Evolutionary conservation across 2,888 invertebrate genomes (phyloP), one percentile per base, ranked within the genome.

Genomic region (Hyles lineata): DNA sequence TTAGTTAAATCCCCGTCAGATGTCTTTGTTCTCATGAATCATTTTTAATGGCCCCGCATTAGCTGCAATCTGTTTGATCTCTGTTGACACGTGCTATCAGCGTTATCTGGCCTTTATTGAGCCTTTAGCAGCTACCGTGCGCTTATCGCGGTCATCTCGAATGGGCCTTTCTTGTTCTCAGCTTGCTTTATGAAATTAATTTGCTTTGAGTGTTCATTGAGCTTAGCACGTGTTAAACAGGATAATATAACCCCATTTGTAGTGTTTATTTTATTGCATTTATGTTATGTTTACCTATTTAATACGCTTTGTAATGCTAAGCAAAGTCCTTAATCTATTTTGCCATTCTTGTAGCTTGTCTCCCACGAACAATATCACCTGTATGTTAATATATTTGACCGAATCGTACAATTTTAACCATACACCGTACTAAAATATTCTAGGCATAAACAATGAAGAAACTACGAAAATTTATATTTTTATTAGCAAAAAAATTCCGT

Each of bases 1-100:
- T 60, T 43, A 8, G 11, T 23, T 67, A 50, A 23, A 50, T 67
- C 67, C 21, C 43, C 43, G 55, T 55, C 55, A 67, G 67, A 17
- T 67, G 67, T 67, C 67, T 67, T 67, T 67, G 67, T 23, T 23
- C 32, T 61, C 67, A 76, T 79, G 78, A 76, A 74, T 79, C 61
- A 58, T 63, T 75, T 74, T 72, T 78, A 79, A 76, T 78, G 78
- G 60, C 73, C 72, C 72, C 74, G 76, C 74, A 78, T 79, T 78
- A 79, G 60, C 73, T 62, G 70, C 77, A 77, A 79, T 76, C 78
- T 72, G 71, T 73, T 23, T 71, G 72, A 75, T 75, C 72, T 77
- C 61, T 72, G 75, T 75, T 72, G 71, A 76, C 77, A 73, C 74
- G 72, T 72, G 73, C 55, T 77, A 77, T 76, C 77, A 72, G 72